Evolutionary conservation across 2,888 invertebrate species (phyloP).

Genomic region (Diaphora mendica): DNA sequence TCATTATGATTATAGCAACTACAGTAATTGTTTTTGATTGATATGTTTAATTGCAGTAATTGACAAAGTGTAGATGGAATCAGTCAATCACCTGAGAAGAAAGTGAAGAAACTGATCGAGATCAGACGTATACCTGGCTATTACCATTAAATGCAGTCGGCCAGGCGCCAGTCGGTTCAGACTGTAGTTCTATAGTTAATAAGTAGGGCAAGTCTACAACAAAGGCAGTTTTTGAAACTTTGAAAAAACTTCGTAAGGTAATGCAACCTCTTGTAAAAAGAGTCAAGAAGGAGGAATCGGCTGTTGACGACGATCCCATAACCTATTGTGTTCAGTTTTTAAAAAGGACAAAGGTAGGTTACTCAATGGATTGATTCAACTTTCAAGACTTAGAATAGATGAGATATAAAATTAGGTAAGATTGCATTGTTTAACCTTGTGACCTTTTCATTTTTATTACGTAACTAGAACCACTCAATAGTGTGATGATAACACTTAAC

Average conservation of each 20-base stretch:
- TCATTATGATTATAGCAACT: no score
- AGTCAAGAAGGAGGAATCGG: no score
- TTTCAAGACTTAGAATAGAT: background rate
- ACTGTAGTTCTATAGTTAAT: no score
- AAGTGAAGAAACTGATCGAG: background rate
- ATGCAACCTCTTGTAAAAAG: no score
- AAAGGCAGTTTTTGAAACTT: no score
- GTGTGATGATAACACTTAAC: background rate
- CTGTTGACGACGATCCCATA: no score
- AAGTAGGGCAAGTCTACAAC: no score
- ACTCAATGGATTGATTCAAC: background rate
- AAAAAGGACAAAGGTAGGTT: background rate
- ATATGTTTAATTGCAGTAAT: background rate
- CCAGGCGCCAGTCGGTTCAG: no score
- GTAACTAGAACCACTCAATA: background rate
- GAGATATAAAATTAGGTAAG: background rate
- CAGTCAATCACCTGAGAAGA: background rate
- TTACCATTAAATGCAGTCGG: no score
- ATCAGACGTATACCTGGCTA: background rate
- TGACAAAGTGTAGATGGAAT: background rate
- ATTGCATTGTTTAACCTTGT: background rate
- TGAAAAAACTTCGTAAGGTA: no score
- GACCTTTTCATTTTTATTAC: background rate
- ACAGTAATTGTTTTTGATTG: no score
- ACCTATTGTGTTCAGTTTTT: background rate